These are phyloP conservation scores for Achatina immaculata DNA, from an alignment of 1,140 invertebrate species.

Conservation along the genomic window DNA sequence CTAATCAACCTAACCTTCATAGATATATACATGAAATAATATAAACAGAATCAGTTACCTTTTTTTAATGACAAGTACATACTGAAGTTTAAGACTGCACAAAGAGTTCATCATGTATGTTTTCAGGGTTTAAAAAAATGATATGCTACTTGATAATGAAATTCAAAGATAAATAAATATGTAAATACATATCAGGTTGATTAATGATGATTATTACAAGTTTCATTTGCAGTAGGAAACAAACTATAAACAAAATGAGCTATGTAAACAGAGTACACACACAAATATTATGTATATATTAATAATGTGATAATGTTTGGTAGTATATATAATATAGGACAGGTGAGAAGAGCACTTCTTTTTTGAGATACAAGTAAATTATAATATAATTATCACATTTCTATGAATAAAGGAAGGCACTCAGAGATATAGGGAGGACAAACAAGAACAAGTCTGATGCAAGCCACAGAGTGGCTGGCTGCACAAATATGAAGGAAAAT, in stretches of 20 bases:
- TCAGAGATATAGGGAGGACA: no score
- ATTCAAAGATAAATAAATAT: neutral
- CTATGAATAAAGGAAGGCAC: neutral
- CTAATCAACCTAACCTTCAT: neutral
- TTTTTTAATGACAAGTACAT: neutral
- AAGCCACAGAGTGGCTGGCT: no score
- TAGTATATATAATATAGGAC: neutral
- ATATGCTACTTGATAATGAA: neutral
- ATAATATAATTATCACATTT: slow-evolving; percentile 5
- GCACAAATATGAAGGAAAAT: no score
- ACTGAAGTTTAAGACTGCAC: neutral
- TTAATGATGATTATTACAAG: no score
- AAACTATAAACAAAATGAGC: slow-evolving; percentile 73
- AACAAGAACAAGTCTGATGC: no score
- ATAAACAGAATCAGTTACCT: neutral
- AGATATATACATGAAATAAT: neutral
- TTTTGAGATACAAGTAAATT: neutral
- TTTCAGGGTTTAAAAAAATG: neutral
- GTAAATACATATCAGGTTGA: neutral
- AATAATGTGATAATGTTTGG: neutral
- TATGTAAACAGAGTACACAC: neutral
- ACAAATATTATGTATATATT: neutral
- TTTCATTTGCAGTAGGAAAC: slow-evolving; percentile 78
- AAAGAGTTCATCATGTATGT: neutral
- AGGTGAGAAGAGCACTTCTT: neutral